Conservation (phyloP, 2,113 vertebrate genomes). For the Apistogramma diplotaenia region DNA sequence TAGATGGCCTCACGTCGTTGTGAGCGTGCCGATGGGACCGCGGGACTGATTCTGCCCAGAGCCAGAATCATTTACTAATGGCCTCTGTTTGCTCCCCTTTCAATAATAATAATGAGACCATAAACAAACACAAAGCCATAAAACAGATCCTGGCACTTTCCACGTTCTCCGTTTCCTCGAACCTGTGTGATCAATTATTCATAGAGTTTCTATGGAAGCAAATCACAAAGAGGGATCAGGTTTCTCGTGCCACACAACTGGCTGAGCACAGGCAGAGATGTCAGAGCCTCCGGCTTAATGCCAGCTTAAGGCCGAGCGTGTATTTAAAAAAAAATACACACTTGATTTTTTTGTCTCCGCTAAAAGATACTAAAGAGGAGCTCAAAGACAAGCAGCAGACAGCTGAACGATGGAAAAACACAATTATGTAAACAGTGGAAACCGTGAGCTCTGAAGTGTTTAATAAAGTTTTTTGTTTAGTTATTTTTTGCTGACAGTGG, state of each 20-base stretch:
- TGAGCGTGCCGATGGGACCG: neutral
- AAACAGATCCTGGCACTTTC: slow-evolving; percentile 30
- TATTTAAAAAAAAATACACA: neutral
- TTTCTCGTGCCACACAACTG: neutral
- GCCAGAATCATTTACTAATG: slow-evolving; percentile 38
- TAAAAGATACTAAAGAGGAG: too few relatives aligned
- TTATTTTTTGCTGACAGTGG: too few relatives aligned
- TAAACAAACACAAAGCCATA: slow-evolving; percentile 41
- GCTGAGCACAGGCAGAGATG: neutral
- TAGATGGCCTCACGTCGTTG: neutral
- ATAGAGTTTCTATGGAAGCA: slow-evolving; percentile 41
- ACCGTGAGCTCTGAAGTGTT: too few relatives aligned
- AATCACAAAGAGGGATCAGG: slow-evolving; percentile 12
- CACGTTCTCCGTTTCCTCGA: slow-evolving; percentile 37
- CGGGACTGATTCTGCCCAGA: neutral
- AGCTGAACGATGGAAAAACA: too few relatives aligned
- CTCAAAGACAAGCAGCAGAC: too few relatives aligned
- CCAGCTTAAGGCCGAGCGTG: neutral
- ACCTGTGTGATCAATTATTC: slow-evolving; percentile 58
- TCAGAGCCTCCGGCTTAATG: neutral
- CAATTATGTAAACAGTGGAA: too few relatives aligned
- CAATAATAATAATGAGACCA: slow-evolving; percentile 42
- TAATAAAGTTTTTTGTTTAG: too few relatives aligned
- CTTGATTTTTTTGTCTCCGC: neutral
- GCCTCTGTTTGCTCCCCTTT: slow-evolving; percentile 22